A percentile compares a stretch with the other conserved stretches of the same genome.
phyloP scores from a whole-genome alignment of 2,888 invertebrate genomes.

The Temnothorax unifasciatus region DNA sequence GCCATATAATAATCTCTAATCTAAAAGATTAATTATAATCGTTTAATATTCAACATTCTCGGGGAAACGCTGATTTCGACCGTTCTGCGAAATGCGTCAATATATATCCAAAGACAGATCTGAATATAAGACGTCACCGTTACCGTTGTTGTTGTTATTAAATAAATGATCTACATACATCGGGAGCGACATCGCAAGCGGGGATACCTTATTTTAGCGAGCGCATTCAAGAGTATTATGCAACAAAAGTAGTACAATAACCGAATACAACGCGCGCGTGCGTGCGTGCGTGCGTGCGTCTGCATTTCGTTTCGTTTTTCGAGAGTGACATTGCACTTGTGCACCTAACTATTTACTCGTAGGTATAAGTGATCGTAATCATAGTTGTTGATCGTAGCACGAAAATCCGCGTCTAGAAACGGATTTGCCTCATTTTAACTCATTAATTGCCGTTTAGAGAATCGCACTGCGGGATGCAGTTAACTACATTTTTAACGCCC shows the following conservation, averaged over 20 bases:
- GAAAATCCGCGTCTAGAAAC: constrained; percentile 35
- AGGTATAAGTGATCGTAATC: constrained; percentile 51
- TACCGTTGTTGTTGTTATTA: constrained; percentile 57
- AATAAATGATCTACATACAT: constrained; percentile 46
- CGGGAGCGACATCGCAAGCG: constrained; percentile 51
- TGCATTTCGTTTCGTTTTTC: constrained; percentile 51
- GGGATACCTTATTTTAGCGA: constrained; percentile 54
- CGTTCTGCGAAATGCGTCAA: constrained; percentile 26
- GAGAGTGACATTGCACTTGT: constrained; percentile 53
- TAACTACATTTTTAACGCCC: constrained; percentile 24
- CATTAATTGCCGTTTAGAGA: constrained; percentile 43
- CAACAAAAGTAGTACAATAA: constrained; percentile 58
- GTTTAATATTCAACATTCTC: neutral
- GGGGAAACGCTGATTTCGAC: constrained; percentile 48
- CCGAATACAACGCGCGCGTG: constrained; percentile 12
- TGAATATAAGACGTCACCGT: constrained; percentile 48
- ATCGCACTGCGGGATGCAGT: constrained; percentile 7
- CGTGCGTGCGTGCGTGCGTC: neutral
- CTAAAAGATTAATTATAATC: constrained; percentile 4
- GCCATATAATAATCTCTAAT: neutral
- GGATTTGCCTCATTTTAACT: constrained; percentile 41
- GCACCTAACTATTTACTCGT: constrained; percentile 56
- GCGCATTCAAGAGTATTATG: constrained; percentile 56
- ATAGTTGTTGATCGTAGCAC: constrained; percentile 51
- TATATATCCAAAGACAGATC: constrained; percentile 53